Evolutionary conservation across 2,888 invertebrate species (phyloP), one percentile per base, ranked within the genome.

Genomic region (Caenorhabditis macrosperma): DNA sequence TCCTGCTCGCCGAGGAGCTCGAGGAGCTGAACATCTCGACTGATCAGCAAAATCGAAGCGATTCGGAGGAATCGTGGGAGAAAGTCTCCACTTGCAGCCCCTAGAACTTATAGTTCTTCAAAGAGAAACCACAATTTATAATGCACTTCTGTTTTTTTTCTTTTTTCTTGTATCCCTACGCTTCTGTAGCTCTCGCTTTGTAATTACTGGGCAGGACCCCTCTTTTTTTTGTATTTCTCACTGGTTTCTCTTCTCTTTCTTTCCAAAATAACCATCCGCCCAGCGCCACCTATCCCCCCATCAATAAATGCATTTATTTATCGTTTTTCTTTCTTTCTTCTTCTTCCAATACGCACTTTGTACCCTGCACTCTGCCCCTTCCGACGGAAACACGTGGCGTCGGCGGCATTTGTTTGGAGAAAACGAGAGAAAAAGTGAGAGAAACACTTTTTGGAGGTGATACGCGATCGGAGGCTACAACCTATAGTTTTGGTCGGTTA

Each of bases 51-150:
- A 9, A 15, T 5, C n/a, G 12, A 17, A 33, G 44, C 6, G 48
- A 64, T 46, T 63, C 63, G 0, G 72, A 64, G 17, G 57, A 72
- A 7, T 55, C 55, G 20, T 72, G 72, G 72, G 72, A 64, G 63
- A 72, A 72, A 26, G 50, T 63, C 20, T 12, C 55, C 20, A 38
- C 35, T 17, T 20, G 20, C 5, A n/a, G 10, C 3, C 54, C 17
- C 30, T 52, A 38, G 46, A 33, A 46, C 4, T 28, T 33, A 12
- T 3, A 63, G 17, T 41, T 44, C 7, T 15, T 9, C 10, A 15
- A 17, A 57, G 33, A 55, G 35, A 35, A 10, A 35, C 20, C 52
- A 5, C 48, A 48, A 9, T 6, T 17, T 22, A 17, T 57, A 57
- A 22, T 20, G 55, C 55, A 35, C 35, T 55, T 55, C 12, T 9